Percentiles rank a stretch among this genome's conserved stretches.
Conservation (phyloP, 2,113 vertebrate species). For the Hydrochoerus hydrochaeris region DNA sequence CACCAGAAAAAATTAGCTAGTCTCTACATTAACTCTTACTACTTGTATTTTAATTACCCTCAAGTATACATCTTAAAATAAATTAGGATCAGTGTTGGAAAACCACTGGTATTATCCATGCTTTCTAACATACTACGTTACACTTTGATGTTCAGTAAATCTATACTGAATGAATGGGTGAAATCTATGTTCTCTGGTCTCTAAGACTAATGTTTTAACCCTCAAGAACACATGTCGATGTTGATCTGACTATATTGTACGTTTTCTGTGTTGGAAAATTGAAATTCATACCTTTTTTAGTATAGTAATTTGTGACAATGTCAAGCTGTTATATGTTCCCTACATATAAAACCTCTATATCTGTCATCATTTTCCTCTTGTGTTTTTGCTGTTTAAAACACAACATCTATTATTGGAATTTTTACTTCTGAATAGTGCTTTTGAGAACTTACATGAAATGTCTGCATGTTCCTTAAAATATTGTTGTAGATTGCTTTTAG, state of each 20-base stretch:
- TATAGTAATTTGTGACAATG: conserved; percentile 36
- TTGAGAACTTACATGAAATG: conserved; percentile 49
- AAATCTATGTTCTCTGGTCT: background rate
- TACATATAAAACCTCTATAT: background rate
- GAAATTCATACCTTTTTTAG: background rate
- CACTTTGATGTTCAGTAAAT: conserved; percentile 14
- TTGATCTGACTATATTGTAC: background rate
- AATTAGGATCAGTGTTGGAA: background rate
- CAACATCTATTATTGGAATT: conserved; percentile 55
- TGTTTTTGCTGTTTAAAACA: conserved; percentile 48
- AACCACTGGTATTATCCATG: background rate
- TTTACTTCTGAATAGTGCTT: conserved; percentile 62
- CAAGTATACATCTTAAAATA: conserved; percentile 18
- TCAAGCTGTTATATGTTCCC: conserved; percentile 34
- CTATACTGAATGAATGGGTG: background rate
- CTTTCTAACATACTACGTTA: background rate
- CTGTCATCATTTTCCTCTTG: background rate
- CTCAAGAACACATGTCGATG: background rate
- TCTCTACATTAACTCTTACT: background rate
- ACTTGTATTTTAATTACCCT: conserved; percentile 1
- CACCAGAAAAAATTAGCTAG: background rate
- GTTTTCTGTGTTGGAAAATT: conserved; percentile 35
- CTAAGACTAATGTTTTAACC: background rate
- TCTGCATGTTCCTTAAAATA: conserved; percentile 52
- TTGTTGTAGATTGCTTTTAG: conserved; percentile 58